Percentiles rank a stretch among this genome's conserved stretches.
phyloP scores from a whole-genome alignment of 2,797 vertebrate genomes.

The Sebastes wilsoni region DNA sequence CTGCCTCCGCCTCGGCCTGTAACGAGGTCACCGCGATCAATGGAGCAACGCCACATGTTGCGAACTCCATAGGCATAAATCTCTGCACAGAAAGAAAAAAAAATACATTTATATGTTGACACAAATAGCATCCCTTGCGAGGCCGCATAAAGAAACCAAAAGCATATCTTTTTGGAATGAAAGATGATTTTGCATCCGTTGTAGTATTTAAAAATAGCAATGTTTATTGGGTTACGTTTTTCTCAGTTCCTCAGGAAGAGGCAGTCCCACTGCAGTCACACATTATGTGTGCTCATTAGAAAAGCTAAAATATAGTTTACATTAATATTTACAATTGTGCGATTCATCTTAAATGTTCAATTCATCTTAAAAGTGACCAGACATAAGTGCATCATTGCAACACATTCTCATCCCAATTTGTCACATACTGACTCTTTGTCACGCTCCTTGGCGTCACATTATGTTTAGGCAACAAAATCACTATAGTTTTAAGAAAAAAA shows the following conservation, averaged over 20 bases:
- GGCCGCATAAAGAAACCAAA: neutral
- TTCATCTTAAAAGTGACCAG: neutral
- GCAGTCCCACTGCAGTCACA: neutral
- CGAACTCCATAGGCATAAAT: conserved; percentile 87
- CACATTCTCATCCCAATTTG: no score
- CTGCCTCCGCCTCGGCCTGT: conserved; percentile 78
- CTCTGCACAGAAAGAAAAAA: conserved; percentile 57
- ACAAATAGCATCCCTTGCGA: neutral
- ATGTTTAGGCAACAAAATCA: no score
- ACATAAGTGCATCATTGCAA: neutral
- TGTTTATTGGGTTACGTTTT: no score
- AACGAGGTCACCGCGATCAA: conserved; percentile 83
- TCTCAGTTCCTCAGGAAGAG: neutral
- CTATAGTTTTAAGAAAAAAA: no score
- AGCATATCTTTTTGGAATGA: neutral
- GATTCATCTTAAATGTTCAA: neutral
- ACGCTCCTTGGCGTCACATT: no score
- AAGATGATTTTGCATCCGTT: neutral
- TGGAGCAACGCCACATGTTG: conserved; percentile 90
- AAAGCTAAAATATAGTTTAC: neutral
- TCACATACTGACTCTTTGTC: no score
- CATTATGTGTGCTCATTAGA: neutral
- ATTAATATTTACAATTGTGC: neutral
- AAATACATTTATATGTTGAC: neutral
- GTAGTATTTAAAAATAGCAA: neutral